Evolutionary conservation across 2,113 vertebrate species (phyloP).

Genomic region (Columbina picui): DNA sequence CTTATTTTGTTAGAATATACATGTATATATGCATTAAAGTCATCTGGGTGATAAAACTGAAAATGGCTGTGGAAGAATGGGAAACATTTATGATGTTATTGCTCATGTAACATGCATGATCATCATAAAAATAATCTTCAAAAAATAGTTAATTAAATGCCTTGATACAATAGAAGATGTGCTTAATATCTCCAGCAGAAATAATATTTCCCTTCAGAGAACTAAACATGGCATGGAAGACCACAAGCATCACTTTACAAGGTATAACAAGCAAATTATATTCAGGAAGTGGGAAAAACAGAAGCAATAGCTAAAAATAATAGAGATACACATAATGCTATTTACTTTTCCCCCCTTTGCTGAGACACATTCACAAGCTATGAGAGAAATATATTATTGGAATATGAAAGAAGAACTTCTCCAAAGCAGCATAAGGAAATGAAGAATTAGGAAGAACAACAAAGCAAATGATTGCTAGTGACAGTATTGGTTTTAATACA

Average conservation of each 20-base stretch:
- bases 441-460: not conserved
- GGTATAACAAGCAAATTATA: not conserved
- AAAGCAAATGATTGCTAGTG: not conserved
- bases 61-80: not conserved
- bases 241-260: not conserved
- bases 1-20: not conserved
- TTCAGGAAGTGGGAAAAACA: not conserved
- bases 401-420: rapidly evolving
- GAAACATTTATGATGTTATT: not conserved
- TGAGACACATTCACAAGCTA: not conserved
- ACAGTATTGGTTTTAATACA: not conserved
- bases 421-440: not conserved
- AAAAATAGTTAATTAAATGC: not conserved
- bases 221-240: not conserved
- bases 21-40: not conserved
- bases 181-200: not conserved
- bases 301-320: not conserved
- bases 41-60: not conserved
- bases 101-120: not conserved
- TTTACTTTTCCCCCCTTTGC: not conserved
- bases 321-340: rapidly evolving
- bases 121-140: not conserved
- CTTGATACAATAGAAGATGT: not conserved
- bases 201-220: not conserved
- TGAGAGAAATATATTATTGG: not conserved